Conservation (phyloP, 1,140 invertebrate genomes). For the Andrena cerasifolii region DNA sequence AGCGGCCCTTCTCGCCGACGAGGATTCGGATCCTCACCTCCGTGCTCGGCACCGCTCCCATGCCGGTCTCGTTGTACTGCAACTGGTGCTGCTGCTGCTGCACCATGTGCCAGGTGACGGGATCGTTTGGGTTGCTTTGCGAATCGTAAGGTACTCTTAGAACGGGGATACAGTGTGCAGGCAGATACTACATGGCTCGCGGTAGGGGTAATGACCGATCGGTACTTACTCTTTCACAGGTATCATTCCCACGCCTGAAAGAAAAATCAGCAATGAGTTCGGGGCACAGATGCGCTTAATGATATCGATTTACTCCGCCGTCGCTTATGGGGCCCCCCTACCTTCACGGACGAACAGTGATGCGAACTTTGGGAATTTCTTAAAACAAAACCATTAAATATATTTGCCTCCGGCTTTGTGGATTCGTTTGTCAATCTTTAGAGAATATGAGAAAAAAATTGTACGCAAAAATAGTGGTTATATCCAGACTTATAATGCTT, state of each 20-base stretch:
- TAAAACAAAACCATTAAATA: too few species aligned
- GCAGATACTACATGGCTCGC: background rate
- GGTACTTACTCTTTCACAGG: conserved; percentile 94
- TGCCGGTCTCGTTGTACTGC: conserved; percentile 74
- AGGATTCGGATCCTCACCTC: conserved; percentile 78
- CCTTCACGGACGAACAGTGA: too few species aligned
- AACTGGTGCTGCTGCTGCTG: conserved; percentile 76
- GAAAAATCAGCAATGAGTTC: conserved; percentile 63
- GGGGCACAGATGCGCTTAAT: background rate
- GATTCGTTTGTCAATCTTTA: too few species aligned
- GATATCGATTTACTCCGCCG: background rate
- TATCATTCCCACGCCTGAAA: conserved; percentile 93
- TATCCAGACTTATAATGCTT: too few species aligned
- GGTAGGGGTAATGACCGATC: conserved; percentile 40
- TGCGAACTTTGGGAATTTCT: too few species aligned
- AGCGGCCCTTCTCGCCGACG: conserved; percentile 79
- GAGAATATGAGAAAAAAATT: too few species aligned
- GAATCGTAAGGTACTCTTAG: conserved; percentile 61
- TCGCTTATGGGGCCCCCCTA: too few species aligned
- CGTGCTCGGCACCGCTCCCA: conserved; percentile 69
- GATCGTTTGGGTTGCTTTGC: conserved; percentile 86
- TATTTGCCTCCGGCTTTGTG: too few species aligned
- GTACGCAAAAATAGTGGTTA: too few species aligned
- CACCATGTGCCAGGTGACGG: conserved; percentile 90
- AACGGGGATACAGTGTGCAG: conserved; percentile 11